phyloP scores from a whole-genome alignment of 1,140 invertebrate species.

The Saccostrea echinata region DNA sequence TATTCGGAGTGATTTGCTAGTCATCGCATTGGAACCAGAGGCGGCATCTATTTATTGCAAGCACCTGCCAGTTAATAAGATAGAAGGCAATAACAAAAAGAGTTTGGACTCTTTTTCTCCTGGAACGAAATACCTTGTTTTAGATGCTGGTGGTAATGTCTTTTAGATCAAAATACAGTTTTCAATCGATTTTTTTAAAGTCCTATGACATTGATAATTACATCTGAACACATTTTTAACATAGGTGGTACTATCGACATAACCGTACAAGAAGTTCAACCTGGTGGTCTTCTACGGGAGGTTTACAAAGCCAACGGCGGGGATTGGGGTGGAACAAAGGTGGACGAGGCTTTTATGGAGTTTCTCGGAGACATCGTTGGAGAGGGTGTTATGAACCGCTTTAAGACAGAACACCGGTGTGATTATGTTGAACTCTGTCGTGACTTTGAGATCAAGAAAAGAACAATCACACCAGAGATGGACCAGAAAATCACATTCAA shows the following conservation, averaged over 20 bases:
- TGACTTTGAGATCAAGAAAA: constrained; percentile 60
- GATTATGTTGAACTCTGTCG: constrained; percentile 51
- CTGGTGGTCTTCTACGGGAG: constrained; percentile 80
- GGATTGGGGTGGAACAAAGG: constrained; percentile 80
- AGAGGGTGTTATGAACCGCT: constrained; percentile 31
- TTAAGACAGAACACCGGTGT: constrained; percentile 27
- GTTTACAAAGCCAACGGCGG: constrained; percentile 83
- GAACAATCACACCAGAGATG: constrained; percentile 32
- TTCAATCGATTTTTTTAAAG: background rate
- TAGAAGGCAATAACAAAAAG: background rate
- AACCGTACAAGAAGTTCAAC: constrained; percentile 83
- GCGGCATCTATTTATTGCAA: constrained; percentile 49
- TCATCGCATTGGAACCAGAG: constrained; percentile 50
- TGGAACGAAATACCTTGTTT: constrained; percentile 25
- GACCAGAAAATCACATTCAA: constrained; percentile 45
- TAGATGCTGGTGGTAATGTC: constrained; percentile 40
- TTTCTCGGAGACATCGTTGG: constrained; percentile 47
- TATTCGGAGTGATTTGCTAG: constrained; percentile 20
- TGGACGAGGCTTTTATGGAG: constrained; percentile 52
- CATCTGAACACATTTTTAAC: background rate
- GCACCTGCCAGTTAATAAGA: constrained; percentile 41
- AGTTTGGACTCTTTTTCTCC: background rate
- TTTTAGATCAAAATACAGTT: background rate
- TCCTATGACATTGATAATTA: too few relatives aligned
- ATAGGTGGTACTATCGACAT: constrained; percentile 84